Base-by-base conservation (phyloP, 2,888 invertebrate genomes). In the Caenorhabditis virilis region DNA sequence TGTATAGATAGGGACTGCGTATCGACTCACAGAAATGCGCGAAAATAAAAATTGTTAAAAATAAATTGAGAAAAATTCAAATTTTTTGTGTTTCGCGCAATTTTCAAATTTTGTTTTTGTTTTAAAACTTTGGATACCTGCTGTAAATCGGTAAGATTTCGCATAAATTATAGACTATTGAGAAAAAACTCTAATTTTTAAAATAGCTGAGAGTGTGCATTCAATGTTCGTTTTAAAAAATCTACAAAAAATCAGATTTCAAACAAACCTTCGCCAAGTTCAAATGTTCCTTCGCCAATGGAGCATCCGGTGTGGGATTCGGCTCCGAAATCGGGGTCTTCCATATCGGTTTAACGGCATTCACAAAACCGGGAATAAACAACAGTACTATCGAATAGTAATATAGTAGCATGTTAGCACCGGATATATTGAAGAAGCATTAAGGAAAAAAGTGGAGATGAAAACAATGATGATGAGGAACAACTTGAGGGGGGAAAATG, bases 311-410 rank as follows among this genome's bases (percentile, higher is more conserved):
- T 49, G 47, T 60, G n/a, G 56, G 57, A 42, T 62, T 57, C 15
- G 65, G 69, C 42, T 61, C 66, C 13, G 63, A 60, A 22, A 70
- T 48, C 1, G 70, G 70, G 11, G 70, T 70, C 55, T 56, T 60
- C 70, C 70, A 70, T 11, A 70, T 66, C 11, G 70, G 70, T 26
- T 52, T 55, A 23, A 70, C 66, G n/a, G 33, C 46, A 42, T 16
- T n/a, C 39, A 6, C 36, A 9, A 36, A 7, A 36, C 36, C 22
- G 13, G 3, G 13, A 11, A 42, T 11, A 22, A 42, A 42, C 23
- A 42, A 23, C 15, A 20, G 18, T 18, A 18, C 18, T 18, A 11
- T 11, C 16, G 20, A 20, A 39, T 11, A 20, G 16, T 20, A 39
- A 39, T 23, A 42, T 23, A 42, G 9, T 22, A 42, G 23, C 23